Conservation (phyloP, 2,797 vertebrate species). For the Gallirallus australis region DNA sequence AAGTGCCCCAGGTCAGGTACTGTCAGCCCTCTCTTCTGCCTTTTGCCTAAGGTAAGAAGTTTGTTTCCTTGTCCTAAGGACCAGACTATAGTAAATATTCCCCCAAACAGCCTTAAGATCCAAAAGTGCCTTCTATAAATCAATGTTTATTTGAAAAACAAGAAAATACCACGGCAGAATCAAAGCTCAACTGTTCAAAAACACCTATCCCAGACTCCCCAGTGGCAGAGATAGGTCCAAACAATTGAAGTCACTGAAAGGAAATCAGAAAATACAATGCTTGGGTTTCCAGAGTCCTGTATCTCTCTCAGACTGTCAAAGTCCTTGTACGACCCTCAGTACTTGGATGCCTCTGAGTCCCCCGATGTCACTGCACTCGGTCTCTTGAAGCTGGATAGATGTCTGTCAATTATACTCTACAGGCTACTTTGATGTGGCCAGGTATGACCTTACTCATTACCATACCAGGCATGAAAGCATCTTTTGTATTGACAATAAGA, state of each 20-base stretch:
- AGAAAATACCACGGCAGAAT: conserved; percentile 47
- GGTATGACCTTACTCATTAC: conserved; percentile 70
- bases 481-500: conserved; percentile 57
- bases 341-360: conserved; percentile 24
- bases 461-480: conserved; percentile 63
- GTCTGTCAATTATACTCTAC: conserved; percentile 66
- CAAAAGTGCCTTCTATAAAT: conserved; percentile 50
- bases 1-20: conserved; percentile 42
- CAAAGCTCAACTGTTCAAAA: conserved; percentile 66
- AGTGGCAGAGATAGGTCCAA: conserved; percentile 24
- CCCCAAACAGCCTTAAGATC: conserved; percentile 26
- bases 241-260: conserved; percentile 50
- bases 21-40: background rate
- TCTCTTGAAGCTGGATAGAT: conserved; percentile 64
- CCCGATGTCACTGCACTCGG: background rate
- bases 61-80: conserved; percentile 44
- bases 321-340: conserved; percentile 63
- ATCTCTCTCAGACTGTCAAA: conserved; percentile 44
- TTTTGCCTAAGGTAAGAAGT: conserved; percentile 63
- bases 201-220: conserved; percentile 12
- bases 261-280: conserved; percentile 20
- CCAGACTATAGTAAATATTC: conserved; percentile 27
- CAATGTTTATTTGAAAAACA: conserved; percentile 67
- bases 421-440: conserved; percentile 65
- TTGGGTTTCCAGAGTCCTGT: conserved; percentile 36